Conservation (phyloP, 2,888 invertebrate genomes). For the Tinea trinotella region DNA sequence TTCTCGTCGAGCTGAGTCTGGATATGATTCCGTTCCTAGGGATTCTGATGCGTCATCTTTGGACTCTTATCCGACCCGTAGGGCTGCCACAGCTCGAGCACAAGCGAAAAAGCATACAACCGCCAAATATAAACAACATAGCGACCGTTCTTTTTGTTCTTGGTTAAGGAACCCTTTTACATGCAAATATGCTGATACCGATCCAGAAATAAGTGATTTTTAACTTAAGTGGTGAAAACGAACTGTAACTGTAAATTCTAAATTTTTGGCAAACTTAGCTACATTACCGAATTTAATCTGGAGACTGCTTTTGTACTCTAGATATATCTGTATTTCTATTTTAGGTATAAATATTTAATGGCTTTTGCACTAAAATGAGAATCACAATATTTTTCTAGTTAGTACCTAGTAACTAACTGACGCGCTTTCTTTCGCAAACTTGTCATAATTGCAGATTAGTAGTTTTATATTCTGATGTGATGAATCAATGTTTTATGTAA, state of each 20-base stretch:
- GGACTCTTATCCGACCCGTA: conserved; percentile 76
- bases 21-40: conserved; percentile 91
- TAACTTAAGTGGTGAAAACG: conserved; percentile 29
- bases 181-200: conserved; percentile 82
- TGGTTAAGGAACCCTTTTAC: conserved; percentile 84
- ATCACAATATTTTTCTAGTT: conserved; percentile 19
- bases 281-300: conserved; percentile 74
- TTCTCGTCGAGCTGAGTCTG: conserved; percentile 87
- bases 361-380: conserved; percentile 48
- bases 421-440: background rate
- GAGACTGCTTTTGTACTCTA: conserved; percentile 74
- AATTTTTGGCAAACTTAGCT: conserved; percentile 37
- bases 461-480: background rate
- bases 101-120: conserved; percentile 69
- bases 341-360: conserved; percentile 28
- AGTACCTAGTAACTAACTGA: background rate
- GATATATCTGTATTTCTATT: conserved; percentile 51
- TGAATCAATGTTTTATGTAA: background rate
- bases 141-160: conserved; percentile 80
- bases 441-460: background rate
- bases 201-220: conserved; percentile 78
- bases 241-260: conserved; percentile 10
- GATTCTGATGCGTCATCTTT: conserved; percentile 91
- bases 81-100: conserved; percentile 62
- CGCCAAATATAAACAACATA: conserved; percentile 79